Evolutionary conservation across 2,113 vertebrate species (phyloP).

Genomic region (Lepidothrix coronata): DNA sequence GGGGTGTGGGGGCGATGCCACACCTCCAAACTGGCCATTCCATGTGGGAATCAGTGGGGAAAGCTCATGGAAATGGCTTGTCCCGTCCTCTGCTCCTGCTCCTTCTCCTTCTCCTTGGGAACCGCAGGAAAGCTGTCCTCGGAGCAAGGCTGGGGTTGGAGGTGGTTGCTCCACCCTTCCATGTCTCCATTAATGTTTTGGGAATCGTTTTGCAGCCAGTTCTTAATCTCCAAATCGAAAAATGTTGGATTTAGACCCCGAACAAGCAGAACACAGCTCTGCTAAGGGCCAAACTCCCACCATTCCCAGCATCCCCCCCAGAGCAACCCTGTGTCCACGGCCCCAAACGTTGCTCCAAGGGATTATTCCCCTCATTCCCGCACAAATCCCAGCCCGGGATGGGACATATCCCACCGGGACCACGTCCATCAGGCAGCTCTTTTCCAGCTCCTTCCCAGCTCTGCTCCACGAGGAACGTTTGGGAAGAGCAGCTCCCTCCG

Average conservation of each 20-base stretch:
- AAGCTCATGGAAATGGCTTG: not conserved
- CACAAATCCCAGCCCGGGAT: not conserved
- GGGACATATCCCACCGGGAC: not conserved
- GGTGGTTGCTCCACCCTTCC: not conserved
- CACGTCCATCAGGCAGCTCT: not conserved
- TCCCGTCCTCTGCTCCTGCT: not conserved
- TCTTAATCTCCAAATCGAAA: not conserved
- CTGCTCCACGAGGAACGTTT: not conserved
- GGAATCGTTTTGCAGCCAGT: not conserved
- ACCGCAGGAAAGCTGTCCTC: not conserved
- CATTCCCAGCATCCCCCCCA: not conserved
- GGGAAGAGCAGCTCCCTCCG: not conserved
- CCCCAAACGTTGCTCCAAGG: not conserved
- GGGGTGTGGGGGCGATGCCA: not conserved
- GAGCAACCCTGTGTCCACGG: rapidly evolving
- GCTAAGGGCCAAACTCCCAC: not conserved
- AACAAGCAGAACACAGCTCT: not conserved
- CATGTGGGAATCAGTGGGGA: not conserved
- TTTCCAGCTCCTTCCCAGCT: not conserved
- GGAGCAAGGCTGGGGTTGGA: not conserved
- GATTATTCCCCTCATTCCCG: not conserved
- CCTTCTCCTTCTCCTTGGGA: not conserved
- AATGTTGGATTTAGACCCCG: not conserved
- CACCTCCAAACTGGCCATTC: not conserved
- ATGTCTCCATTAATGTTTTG: not conserved